A percentile compares a stretch with the other conserved stretches of the same genome.
Conservation (phyloP, 2,797 vertebrate genomes). For the Thaleichthys pacificus region DNA sequence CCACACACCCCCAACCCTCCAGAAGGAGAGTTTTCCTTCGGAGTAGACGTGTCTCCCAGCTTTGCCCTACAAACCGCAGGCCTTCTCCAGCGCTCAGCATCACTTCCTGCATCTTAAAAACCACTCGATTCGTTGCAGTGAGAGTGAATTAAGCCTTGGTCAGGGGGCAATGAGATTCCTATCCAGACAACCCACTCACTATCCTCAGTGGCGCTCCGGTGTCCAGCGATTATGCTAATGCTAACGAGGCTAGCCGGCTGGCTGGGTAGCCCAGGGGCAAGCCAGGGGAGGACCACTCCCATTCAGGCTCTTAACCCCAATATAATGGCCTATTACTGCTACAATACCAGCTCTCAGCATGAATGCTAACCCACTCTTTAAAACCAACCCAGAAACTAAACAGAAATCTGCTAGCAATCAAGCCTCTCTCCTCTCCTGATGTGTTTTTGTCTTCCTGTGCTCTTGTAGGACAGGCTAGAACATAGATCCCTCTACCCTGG, state of each 20-base stretch:
- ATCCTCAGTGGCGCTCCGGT: slow-evolving; percentile 58
- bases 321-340: slow-evolving; percentile 73
- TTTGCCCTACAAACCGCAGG: slow-evolving; percentile 8
- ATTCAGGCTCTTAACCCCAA: slow-evolving; percentile 75
- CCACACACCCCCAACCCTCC: slow-evolving; percentile 5
- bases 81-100: slow-evolving; percentile 53
- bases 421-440: slow-evolving; percentile 32
- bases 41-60: neutral
- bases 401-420: slow-evolving; percentile 61
- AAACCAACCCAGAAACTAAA: slow-evolving; percentile 30
- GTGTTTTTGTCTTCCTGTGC: neutral
- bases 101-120: slow-evolving; percentile 46
- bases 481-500: neutral
- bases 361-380: slow-evolving; percentile 56
- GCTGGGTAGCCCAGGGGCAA: slow-evolving; percentile 57
- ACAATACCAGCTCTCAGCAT: slow-evolving; percentile 60
- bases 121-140: slow-evolving; percentile 39
- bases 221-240: slow-evolving; percentile 76
- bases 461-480: slow-evolving; percentile 4
- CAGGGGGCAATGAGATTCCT: slow-evolving; percentile 22
- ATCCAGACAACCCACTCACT: slow-evolving; percentile 22
- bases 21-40: neutral
- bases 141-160: slow-evolving; percentile 59
- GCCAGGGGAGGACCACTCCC: slow-evolving; percentile 61
- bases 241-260: slow-evolving; percentile 42